Evolutionary conservation across 2,797 vertebrate species (phyloP).

Genomic region (Pangasius mekongensis): DNA sequence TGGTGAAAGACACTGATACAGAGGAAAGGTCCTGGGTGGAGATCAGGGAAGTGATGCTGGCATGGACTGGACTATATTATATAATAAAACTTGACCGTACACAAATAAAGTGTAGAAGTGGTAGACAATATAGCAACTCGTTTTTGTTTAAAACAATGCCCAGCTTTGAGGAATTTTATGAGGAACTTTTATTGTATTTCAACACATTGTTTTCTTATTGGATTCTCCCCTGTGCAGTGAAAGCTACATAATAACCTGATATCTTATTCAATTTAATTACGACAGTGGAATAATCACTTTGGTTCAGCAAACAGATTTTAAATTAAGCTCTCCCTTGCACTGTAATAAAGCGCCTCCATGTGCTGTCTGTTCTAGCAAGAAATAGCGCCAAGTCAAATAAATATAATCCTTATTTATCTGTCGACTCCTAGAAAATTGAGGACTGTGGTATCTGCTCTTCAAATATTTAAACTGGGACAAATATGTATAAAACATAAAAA

Average conservation of each 20-base stretch:
- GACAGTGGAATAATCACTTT: slow-evolving; percentile 75
- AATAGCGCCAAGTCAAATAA: slow-evolving; percentile 69
- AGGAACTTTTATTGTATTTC: slow-evolving; percentile 48
- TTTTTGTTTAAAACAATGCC: neutral
- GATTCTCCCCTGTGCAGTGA: slow-evolving; percentile 63
- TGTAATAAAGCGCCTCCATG: slow-evolving; percentile 69
- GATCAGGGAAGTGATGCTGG: neutral
- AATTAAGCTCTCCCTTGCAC: slow-evolving; percentile 73
- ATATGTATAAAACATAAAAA: slow-evolving; percentile 1
- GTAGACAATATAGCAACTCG: neutral
- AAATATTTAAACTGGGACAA: slow-evolving; percentile 31
- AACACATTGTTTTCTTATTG: slow-evolving; percentile 66
- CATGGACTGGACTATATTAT: neutral
- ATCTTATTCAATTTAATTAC: slow-evolving; percentile 75
- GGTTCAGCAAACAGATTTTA: slow-evolving; percentile 74
- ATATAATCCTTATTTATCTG: slow-evolving; percentile 65
- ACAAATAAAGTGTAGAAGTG: neutral
- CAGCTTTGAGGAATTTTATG: neutral
- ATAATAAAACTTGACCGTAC: neutral
- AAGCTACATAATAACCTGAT: slow-evolving; percentile 71
- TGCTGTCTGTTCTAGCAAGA: slow-evolving; percentile 67
- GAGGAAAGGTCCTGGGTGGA: slow-evolving; percentile 40
- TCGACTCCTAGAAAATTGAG: slow-evolving; percentile 18
- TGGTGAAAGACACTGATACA: slow-evolving; percentile 63
- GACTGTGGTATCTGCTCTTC: neutral